Conservation (phyloP, 2,888 invertebrate genomes). For the Noctua fimbriata region DNA sequence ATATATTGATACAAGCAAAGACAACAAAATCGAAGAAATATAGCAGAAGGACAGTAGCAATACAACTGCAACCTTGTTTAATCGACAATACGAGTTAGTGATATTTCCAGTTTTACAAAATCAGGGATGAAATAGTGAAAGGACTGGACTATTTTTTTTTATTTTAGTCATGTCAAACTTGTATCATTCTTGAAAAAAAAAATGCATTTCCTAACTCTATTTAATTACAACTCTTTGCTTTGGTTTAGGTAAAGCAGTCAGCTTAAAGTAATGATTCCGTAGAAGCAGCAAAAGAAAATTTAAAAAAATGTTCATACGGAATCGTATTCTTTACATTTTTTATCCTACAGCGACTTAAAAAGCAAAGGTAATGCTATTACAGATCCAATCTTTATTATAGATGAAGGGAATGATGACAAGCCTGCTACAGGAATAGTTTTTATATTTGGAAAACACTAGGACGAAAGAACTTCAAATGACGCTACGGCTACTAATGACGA, state of each 20-base stretch:
- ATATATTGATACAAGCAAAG: not conserved
- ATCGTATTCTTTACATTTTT: slow-evolving; percentile 13
- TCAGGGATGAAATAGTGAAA: not conserved
- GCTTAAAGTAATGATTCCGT: slow-evolving; percentile 2
- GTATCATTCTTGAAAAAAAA: not conserved
- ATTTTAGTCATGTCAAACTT: not conserved
- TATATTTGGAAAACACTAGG: slow-evolving; percentile 9
- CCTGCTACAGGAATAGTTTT: slow-evolving; percentile 6
- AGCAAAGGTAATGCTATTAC: slow-evolving; percentile 18
- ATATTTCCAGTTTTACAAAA: not conserved
- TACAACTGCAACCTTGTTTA: not conserved
- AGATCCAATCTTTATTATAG: slow-evolving; percentile 12
- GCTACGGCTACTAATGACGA: slow-evolving; percentile 22
- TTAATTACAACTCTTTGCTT: not conserved
- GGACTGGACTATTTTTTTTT: not conserved
- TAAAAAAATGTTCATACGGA: not conserved
- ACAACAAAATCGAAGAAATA: not conserved
- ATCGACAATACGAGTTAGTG: not conserved
- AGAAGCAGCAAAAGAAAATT: slow-evolving; percentile 5
- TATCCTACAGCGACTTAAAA: slow-evolving; percentile 10
- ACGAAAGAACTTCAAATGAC: slow-evolving; percentile 16
- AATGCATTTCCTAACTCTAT: not conserved
- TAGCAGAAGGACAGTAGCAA: not conserved
- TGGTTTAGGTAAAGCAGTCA: not conserved
- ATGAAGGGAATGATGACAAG: slow-evolving; percentile 17